phyloP scores from a whole-genome alignment of 2,113 vertebrate genomes.

The Vidua macroura region DNA sequence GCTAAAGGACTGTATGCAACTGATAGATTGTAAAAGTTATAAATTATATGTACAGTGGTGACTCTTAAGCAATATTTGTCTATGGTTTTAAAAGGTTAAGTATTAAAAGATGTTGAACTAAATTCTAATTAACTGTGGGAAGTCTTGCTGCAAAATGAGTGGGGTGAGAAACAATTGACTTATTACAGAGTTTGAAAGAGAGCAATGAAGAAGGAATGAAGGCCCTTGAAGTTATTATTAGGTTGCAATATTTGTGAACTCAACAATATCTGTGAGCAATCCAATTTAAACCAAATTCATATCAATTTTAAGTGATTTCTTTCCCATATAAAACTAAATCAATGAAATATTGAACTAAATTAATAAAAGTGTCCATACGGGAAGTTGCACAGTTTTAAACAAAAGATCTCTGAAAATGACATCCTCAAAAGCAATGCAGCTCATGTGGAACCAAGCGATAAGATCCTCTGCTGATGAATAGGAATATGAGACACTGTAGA shows the following conservation, averaged over 20 bases:
- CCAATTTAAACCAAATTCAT: slow-evolving; percentile 6
- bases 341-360: neutral
- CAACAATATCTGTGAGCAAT: neutral
- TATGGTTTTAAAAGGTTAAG: neutral
- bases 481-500: neutral
- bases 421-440: neutral
- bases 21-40: neutral
- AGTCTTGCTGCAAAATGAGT: neutral
- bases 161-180: neutral
- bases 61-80: neutral
- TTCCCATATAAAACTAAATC: neutral
- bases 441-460: neutral
- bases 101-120: neutral
- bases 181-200: neutral
- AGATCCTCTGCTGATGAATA: neutral
- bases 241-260: neutral
- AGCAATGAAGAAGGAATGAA: neutral
- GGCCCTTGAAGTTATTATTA: neutral
- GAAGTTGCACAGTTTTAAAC: neutral
- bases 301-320: slow-evolving; percentile 9
- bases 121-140: neutral
- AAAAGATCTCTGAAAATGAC: neutral
- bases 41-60: neutral
- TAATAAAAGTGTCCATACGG: neutral
- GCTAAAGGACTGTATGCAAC: neutral